Percentiles rank a stretch among this genome's conserved stretches.
Evolutionary conservation across 2,113 vertebrate genomes (phyloP).

Genomic region (Lipophrys pholis): DNA sequence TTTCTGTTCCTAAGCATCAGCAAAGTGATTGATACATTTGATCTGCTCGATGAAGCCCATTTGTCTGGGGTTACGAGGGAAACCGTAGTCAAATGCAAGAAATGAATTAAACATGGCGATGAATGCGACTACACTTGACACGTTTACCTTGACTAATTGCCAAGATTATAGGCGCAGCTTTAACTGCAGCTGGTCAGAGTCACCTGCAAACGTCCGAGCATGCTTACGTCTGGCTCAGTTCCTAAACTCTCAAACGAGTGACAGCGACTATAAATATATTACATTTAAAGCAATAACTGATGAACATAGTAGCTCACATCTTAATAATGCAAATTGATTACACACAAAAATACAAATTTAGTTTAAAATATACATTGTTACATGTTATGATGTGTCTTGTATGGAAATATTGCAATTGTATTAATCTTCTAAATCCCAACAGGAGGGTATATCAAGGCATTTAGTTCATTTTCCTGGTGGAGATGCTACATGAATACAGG

Average conservation of each 20-base stretch:
- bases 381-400: no score
- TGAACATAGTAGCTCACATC: neutral
- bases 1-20: conserved; percentile 35
- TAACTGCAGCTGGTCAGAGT: neutral
- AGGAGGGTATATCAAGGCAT: no score
- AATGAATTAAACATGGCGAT: neutral
- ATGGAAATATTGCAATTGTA: no score
- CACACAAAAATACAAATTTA: no score
- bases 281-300: neutral
- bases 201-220: neutral
- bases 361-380: no score
- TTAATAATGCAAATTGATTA: no score
- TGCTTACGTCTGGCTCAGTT: no score
- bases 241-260: no score
- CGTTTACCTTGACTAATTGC: neutral
- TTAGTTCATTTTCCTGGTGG: no score
- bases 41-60: neutral
- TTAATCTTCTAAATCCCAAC: no score
- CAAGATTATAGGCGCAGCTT: neutral
- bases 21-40: conserved; percentile 13
- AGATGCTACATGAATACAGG: no score
- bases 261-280: no score
- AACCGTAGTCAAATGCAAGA: neutral
- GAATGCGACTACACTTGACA: neutral
- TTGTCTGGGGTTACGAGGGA: neutral